Base-by-base conservation (phyloP, 2,113 vertebrate species). In the Pagrus major region DNA sequence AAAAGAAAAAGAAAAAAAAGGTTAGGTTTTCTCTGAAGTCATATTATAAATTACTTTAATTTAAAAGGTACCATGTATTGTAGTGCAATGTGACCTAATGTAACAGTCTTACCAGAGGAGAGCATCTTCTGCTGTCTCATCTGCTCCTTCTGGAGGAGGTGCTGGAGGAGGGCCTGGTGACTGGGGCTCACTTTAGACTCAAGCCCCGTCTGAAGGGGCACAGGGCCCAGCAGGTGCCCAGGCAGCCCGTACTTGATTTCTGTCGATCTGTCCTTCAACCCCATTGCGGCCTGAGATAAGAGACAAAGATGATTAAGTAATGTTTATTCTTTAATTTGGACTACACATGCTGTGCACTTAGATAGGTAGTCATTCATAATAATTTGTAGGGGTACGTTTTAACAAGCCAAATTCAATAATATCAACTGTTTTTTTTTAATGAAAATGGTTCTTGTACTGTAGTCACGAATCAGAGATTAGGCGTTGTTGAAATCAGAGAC, bases 91-190 rank as follows among this genome's bases (percentile, higher is more conserved):
- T 20, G 14, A 11, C 18, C 5, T 14, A 31, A 18, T 15, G 25
- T 12, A 21, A 35, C 23, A 35, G 29, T 42, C 90, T 95, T 94
- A 99, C 98, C 97, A 85, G 96, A 90, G 86, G 96, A 96, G 76
- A 99, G 95, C 78, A 97, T 96, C 93, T 97, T 99, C 84, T 99
- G 97, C 84, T 99, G 97, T 76, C 97, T 95, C 94, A 98, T 97
- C 90, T 99, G 98, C 88, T 99, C 98, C 91, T 98, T 99, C 93
- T 99, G 84, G 68, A 99, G 94, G 69, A 99, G 95, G 92, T 99
- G 98, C 58, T 99, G 98, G 81, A 99, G 95, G 46, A 99, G 96
- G 55, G 97, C 98, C 86, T 99, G 98, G 86, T 99, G 98, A 93
- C 97, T 97, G 94, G 96, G 97, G 88, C 96, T 97, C 75, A 96